These are phyloP conservation scores for Tachina fera DNA, from an alignment of 2,888 invertebrate genomes.

Conservation along the genomic window DNA sequence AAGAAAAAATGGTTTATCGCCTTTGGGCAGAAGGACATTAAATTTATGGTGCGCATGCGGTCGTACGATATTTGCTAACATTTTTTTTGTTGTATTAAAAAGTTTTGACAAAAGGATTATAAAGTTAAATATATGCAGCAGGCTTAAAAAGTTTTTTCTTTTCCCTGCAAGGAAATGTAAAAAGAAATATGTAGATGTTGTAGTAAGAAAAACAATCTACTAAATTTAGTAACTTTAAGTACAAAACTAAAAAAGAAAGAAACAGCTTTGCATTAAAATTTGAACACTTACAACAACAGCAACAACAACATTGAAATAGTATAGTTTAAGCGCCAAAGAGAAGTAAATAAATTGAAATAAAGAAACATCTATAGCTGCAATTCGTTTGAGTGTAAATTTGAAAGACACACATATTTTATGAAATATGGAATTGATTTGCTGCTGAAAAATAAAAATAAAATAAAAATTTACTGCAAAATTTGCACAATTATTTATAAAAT, in stretches of 20 bases:
- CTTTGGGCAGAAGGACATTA: constrained; percentile 69
- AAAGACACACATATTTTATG: neutral
- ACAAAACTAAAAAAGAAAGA: constrained; percentile 1
- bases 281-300: constrained; percentile 11
- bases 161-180: constrained; percentile 1
- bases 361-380: constrained; percentile 7
- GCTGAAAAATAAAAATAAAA: neutral
- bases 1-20: constrained; percentile 64
- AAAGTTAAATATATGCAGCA: constrained; percentile 68
- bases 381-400: constrained; percentile 15
- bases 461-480: constrained; percentile 1
- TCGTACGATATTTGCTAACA: constrained; percentile 63
- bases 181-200: neutral
- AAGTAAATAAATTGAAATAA: neutral
- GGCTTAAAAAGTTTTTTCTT: constrained; percentile 65
- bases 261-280: constrained; percentile 20
- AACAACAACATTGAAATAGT: constrained; percentile 14
- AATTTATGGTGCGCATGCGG: constrained; percentile 71
- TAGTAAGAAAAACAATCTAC: constrained; percentile 10
- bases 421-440: constrained; percentile 53
- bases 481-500: neutral
- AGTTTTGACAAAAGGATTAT: constrained; percentile 70
- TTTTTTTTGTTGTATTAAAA: constrained; percentile 49
- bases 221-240: constrained; percentile 27
- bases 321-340: constrained; percentile 10